A percentile compares a stretch with the other conserved stretches of the same genome.
Evolutionary conservation across 2,113 vertebrate genomes (phyloP).

Genomic region (Cyanoderma ruficeps): DNA sequence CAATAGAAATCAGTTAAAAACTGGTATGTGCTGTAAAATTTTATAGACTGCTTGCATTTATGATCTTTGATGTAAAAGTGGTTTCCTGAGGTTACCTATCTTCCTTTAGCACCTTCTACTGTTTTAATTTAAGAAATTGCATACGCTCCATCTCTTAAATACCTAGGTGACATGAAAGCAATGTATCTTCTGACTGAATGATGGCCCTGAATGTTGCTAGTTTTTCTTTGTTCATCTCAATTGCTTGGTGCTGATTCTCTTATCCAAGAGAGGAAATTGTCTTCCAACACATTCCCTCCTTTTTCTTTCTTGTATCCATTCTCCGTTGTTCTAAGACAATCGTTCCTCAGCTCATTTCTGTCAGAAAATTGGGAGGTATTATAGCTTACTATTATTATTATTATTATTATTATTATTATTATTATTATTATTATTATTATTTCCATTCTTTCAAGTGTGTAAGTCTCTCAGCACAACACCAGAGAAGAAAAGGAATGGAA

Average conservation of each 20-base stretch:
- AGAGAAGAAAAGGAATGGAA: background rate
- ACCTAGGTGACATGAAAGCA: background rate
- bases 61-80: background rate
- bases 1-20: background rate
- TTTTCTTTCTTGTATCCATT: background rate
- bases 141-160: background rate
- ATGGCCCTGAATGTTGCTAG: background rate
- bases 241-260: background rate
- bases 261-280: background rate
- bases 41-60: background rate
- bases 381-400: background rate
- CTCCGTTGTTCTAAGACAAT: background rate
- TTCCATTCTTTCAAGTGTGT: background rate
- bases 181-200: background rate
- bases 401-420: background rate
- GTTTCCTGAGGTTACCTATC: background rate
- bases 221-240: background rate
- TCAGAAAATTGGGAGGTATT: background rate
- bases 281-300: background rate
- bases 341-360: background rate
- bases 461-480: background rate
- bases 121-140: background rate
- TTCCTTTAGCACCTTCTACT: background rate
- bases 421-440: background rate
- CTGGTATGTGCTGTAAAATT: background rate